These are phyloP conservation scores for Aporophyla nigra DNA, from an alignment of 2,888 invertebrate species.

Conservation along the genomic window DNA sequence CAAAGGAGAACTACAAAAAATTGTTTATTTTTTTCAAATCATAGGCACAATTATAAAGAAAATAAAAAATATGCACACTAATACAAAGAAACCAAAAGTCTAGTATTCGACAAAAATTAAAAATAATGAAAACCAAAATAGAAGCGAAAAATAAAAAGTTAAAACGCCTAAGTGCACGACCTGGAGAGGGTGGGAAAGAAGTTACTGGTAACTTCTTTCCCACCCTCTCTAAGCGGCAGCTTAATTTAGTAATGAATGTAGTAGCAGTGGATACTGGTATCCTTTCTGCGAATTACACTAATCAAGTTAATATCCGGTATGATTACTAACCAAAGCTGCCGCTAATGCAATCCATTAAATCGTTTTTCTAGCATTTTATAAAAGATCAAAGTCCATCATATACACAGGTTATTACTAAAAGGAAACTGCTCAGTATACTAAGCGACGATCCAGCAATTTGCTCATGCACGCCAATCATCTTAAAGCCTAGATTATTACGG, in stretches of 20 bases:
- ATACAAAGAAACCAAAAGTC: neutral
- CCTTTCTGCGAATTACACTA: neutral
- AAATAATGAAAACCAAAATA: neutral
- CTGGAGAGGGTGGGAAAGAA: neutral
- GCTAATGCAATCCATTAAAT: neutral
- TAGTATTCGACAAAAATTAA: neutral
- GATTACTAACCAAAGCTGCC: neutral
- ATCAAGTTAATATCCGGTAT: neutral
- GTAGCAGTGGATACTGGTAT: no score
- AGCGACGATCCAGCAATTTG: constrained; percentile 37
- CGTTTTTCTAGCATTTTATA: constrained; percentile 19
- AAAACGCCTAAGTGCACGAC: neutral
- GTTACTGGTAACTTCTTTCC: no score
- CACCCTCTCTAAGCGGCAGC: no score
- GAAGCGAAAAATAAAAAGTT: no score
- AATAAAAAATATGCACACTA: no score
- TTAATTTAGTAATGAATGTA: no score
- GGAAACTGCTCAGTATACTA: constrained; percentile 18
- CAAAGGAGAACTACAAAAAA: neutral
- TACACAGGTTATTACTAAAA: constrained; percentile 15
- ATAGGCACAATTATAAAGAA: neutral
- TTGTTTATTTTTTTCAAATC: neutral
- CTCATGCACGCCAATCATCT: constrained; percentile 26
- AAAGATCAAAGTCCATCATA: constrained; percentile 5
- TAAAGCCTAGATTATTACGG: constrained; percentile 29